Conservation (phyloP, 1,140 invertebrate species). For the Homalodisca vitripennis region DNA sequence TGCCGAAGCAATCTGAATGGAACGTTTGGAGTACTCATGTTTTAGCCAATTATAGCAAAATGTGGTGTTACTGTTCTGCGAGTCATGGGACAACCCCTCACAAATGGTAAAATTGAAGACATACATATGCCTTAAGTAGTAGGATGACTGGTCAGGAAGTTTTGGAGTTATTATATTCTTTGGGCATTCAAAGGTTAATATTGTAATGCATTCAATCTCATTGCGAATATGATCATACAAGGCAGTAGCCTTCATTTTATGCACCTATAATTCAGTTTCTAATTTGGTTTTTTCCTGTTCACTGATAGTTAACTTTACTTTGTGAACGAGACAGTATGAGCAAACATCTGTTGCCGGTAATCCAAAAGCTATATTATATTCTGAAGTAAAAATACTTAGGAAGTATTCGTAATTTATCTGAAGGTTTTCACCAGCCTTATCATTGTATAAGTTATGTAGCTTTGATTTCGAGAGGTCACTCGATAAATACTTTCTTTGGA, state of each 20-base stretch:
- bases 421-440: too few relatives aligned
- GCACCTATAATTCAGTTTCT: slow-evolving; percentile 13
- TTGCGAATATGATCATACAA: slow-evolving; percentile 29
- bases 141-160: slow-evolving; percentile 28
- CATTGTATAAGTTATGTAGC: too few relatives aligned
- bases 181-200: slow-evolving; percentile 31
- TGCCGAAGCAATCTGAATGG: slow-evolving; percentile 43
- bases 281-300: too few relatives aligned
- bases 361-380: slow-evolving; percentile 29
- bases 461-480: too few relatives aligned
- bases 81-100: slow-evolving; percentile 38
- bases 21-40: slow-evolving; percentile 41
- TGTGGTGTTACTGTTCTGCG: slow-evolving; percentile 39
- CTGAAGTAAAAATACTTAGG: slow-evolving; percentile 19
- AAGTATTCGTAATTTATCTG: slow-evolving; percentile 29
- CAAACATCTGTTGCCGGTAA: slow-evolving; percentile 23
- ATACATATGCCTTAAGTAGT: slow-evolving; percentile 43
- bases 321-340: slow-evolving; percentile 11
- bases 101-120: slow-evolving; percentile 45
- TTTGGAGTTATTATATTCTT: slow-evolving; percentile 30
- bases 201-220: slow-evolving; percentile 25
- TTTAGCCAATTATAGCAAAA: slow-evolving; percentile 43
- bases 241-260: slow-evolving; percentile 20
- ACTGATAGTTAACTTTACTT: slow-evolving; percentile 25
- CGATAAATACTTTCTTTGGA: too few relatives aligned